These are phyloP conservation scores for Lacanobia wlatinum DNA, from an alignment of 2,888 invertebrate genomes.

Conservation along the genomic window DNA sequence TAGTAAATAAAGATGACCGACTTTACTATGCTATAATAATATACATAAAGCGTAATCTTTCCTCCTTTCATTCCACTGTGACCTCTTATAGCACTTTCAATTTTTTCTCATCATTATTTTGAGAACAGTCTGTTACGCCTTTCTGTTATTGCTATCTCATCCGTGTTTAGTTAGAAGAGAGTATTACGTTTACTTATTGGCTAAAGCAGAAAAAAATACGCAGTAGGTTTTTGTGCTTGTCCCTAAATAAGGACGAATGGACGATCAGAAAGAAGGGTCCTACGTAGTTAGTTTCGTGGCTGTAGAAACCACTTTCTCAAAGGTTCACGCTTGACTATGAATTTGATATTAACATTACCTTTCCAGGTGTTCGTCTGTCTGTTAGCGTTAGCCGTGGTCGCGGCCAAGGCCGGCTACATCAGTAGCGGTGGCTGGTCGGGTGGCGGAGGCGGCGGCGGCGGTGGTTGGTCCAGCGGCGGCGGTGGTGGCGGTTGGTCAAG, in stretches of 20 bases:
- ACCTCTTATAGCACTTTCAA: conserved; percentile 46
- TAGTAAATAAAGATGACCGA: conserved; percentile 26
- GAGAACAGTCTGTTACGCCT: conserved; percentile 26
- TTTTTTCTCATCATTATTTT: conserved; percentile 50
- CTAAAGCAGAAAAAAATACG: not conserved
- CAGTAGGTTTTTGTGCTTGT: not conserved
- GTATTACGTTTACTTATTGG: not conserved
- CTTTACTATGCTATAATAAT: conserved; percentile 22
- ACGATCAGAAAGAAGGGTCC: not conserved
- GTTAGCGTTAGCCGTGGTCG: conserved; percentile 82
- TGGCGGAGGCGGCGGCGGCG: conserved; percentile 79
- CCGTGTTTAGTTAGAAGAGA: conserved; percentile 11
- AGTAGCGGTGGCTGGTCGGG: conserved; percentile 73
- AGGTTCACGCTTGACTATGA: not conserved
- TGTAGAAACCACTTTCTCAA: not conserved
- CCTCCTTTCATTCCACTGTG: conserved; percentile 49
- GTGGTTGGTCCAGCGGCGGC: conserved; percentile 71
- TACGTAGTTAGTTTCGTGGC: not conserved
- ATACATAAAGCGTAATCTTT: conserved; percentile 34
- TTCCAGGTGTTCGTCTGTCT: conserved; percentile 87
- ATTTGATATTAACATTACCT: conserved; percentile 16
- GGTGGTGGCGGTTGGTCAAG: conserved; percentile 70
- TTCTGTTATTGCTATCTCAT: conserved; percentile 5
- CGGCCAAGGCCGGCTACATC: conserved; percentile 81
- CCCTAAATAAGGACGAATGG: not conserved